Percentiles rank a stretch among this genome's conserved stretches.
Evolutionary conservation across 2,113 vertebrate species (phyloP).

Genomic region (Gopherus evgoodei): DNA sequence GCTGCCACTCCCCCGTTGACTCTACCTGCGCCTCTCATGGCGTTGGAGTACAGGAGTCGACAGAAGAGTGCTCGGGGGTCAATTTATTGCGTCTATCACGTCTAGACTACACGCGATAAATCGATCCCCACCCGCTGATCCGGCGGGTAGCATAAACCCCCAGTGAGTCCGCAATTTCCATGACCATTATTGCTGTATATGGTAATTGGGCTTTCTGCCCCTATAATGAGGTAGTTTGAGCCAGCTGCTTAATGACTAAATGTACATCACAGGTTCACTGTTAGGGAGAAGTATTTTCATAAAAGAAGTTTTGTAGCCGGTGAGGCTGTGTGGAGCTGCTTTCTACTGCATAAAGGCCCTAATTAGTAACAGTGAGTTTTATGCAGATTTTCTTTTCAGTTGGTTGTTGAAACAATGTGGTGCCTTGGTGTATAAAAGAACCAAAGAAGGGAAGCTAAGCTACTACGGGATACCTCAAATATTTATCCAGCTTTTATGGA

Average conservation of each 20-base stretch:
- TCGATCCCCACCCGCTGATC: no score
- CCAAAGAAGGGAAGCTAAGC: no score
- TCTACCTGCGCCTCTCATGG: no score
- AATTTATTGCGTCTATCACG: no score
- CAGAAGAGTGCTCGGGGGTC: no score
- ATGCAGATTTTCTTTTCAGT: neutral
- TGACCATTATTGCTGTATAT: accelerated
- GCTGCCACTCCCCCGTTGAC: no score
- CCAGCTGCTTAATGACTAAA: neutral
- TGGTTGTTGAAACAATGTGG: neutral
- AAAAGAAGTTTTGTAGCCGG: neutral
- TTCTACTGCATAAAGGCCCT: neutral
- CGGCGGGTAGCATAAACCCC: neutral
- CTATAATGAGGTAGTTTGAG: neutral
- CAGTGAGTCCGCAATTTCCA: neutral
- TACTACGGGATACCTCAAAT: no score
- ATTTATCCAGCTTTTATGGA: neutral
- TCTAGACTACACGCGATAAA: no score
- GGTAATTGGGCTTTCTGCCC: neutral
- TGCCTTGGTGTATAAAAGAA: no score
- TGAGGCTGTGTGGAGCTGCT: accelerated
- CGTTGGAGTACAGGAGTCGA: no score
- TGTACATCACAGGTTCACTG: neutral
- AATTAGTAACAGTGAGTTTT: neutral
- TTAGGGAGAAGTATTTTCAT: neutral